Evolutionary conservation across 2,888 invertebrate species (phyloP).

Genomic region (Aphodius sticticus): DNA sequence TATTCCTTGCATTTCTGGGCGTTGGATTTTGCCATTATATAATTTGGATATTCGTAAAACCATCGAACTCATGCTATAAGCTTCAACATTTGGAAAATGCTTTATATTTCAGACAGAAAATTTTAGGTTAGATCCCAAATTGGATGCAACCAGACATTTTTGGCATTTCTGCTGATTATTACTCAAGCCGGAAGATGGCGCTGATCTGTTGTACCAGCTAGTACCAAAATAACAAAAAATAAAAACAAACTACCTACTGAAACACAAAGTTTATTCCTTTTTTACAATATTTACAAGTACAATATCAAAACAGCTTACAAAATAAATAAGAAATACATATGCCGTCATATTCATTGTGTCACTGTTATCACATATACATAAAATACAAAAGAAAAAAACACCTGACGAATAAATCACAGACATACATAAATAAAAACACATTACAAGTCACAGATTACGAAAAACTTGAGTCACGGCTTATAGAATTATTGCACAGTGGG

Average conservation of each 20-base stretch:
- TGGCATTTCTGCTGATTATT: too few species aligned
- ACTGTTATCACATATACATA: neutral
- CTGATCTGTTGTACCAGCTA: neutral
- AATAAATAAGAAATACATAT: neutral
- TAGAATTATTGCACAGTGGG: slow-evolving; percentile 46
- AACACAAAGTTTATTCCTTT: neutral
- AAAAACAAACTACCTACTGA: neutral
- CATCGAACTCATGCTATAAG: too few species aligned
- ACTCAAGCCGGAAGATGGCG: too few species aligned
- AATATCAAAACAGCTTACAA: neutral
- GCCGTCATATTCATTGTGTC: neutral
- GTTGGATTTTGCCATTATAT: too few species aligned
- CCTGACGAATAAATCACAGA: neutral
- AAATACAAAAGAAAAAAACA: neutral
- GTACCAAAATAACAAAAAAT: neutral
- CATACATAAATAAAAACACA: neutral
- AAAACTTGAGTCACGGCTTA: neutral
- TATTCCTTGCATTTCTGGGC: too few species aligned
- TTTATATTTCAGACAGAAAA: too few species aligned
- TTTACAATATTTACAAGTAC: neutral
- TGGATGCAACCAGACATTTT: too few species aligned
- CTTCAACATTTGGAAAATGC: too few species aligned
- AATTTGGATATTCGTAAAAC: too few species aligned
- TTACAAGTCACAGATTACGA: neutral
- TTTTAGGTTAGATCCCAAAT: too few species aligned